These are phyloP conservation scores for Scaptomyza hsui DNA, from an alignment of 1,140 invertebrate species.

Conservation along the genomic window DNA sequence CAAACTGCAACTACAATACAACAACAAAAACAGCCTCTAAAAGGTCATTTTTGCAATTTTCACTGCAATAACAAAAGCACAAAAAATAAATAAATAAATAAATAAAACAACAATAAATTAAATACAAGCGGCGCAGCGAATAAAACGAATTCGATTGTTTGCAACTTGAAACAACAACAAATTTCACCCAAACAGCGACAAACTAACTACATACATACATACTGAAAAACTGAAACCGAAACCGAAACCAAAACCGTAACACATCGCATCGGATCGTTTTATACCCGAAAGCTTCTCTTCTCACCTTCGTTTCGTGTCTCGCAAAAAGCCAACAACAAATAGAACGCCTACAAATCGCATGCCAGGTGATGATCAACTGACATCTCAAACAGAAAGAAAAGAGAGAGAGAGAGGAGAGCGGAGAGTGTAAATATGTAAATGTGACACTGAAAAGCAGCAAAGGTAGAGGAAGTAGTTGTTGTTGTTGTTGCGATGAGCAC, in stretches of 20 bases:
- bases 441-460: constrained; percentile 23
- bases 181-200: constrained; percentile 33
- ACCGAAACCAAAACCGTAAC: constrained; percentile 8
- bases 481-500: constrained; percentile 1
- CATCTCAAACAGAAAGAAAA: background rate
- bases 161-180: constrained; percentile 28
- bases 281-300: background rate
- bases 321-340: background rate
- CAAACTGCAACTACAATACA: background rate
- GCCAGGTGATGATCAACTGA: constrained; percentile 2
- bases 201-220: background rate
- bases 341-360: constrained; percentile 31
- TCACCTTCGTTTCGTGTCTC: background rate
- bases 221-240: constrained; percentile 8
- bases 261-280: background rate
- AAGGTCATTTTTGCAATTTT: constrained; percentile 65
- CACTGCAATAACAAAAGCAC: constrained; percentile 19
- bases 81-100: constrained; percentile 28
- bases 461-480: constrained; percentile 12
- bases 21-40: constrained; percentile 32
- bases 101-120: constrained; percentile 23
- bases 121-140: constrained; percentile 30
- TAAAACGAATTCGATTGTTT: constrained; percentile 39
- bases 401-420: background rate
- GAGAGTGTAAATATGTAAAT: background rate